phyloP scores from a whole-genome alignment of 2,888 invertebrate genomes.

The Ernsta delagoae region DNA sequence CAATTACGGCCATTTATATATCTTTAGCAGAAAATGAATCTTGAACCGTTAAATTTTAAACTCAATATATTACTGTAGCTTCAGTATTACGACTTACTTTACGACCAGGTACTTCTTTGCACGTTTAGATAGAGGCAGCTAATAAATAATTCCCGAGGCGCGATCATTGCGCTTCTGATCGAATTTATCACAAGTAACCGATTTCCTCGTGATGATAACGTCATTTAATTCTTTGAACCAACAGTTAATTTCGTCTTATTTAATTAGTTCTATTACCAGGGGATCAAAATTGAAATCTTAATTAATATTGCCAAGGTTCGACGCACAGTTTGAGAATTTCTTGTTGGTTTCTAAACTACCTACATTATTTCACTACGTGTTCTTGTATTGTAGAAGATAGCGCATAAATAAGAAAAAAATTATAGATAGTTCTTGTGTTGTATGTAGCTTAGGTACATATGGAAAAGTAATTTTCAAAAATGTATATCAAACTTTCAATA shows the following conservation, averaged over 20 bases:
- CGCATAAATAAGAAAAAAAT: not conserved
- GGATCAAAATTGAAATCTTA: constrained; percentile 24
- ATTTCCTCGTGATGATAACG: constrained; percentile 29
- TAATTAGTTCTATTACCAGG: constrained; percentile 21
- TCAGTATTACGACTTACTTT: not conserved
- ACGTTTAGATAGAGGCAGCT: not conserved
- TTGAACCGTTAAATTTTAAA: constrained; percentile 11
- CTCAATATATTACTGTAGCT: not conserved
- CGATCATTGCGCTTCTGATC: constrained; percentile 27
- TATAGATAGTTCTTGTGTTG: no score
- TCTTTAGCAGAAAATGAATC: constrained; percentile 15
- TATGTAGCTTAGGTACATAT: no score
- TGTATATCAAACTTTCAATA: not conserved
- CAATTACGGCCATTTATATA: not conserved
- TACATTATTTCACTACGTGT: no score
- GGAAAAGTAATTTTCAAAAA: not conserved
- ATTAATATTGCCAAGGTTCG: constrained; percentile 16
- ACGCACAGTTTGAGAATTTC: not conserved
- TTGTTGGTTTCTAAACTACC: no score
- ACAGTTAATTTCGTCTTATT: constrained; percentile 24
- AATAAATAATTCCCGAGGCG: constrained; percentile 3
- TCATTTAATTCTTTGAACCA: constrained; percentile 26
- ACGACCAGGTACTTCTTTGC: not conserved
- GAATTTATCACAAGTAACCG: constrained; percentile 27
- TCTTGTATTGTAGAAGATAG: not conserved